These are phyloP conservation scores for Amphilophus citrinellus DNA, from an alignment of 2,113 vertebrate species.

Conservation along the genomic window DNA sequence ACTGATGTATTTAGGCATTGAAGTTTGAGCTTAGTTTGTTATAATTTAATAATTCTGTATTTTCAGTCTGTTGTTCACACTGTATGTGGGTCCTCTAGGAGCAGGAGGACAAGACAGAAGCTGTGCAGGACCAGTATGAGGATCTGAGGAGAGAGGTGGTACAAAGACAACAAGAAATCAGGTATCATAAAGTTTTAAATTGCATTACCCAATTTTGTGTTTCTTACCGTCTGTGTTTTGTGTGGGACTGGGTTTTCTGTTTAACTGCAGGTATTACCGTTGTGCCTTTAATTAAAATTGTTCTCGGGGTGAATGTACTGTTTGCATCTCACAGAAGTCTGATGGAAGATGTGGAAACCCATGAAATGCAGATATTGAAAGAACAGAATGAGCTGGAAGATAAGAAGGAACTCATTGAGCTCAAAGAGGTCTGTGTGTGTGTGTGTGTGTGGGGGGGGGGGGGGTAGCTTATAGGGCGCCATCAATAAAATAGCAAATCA, in stretches of 20 bases:
- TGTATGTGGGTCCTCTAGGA: constrained; percentile 77
- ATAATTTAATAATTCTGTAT: neutral
- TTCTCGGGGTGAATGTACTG: neutral
- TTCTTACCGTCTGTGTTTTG: neutral
- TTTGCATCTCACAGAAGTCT: constrained; percentile 72
- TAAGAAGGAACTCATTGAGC: constrained; percentile 75
- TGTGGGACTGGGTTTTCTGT: neutral
- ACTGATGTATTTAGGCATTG: neutral
- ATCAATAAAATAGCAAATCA: constrained; percentile 45
- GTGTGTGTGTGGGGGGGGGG: constrained; percentile 12
- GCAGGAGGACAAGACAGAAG: constrained; percentile 73
- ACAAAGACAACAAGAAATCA: constrained; percentile 85
- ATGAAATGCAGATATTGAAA: constrained; percentile 77
- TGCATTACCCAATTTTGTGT: neutral
- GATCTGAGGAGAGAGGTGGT: constrained; percentile 86
- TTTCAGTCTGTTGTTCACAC: neutral
- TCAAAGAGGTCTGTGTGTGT: constrained; percentile 82
- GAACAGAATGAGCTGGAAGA: constrained; percentile 85
- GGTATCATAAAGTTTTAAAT: constrained; percentile 44
- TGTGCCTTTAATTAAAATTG: constrained; percentile 11
- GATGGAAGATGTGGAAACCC: constrained; percentile 82
- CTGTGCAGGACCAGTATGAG: constrained; percentile 85
- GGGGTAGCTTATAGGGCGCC: neutral
- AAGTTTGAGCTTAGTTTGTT: neutral
- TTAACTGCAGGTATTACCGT: constrained; percentile 18